phyloP scores from a whole-genome alignment of 2,888 invertebrate genomes.

The Drosophila borealis region DNA sequence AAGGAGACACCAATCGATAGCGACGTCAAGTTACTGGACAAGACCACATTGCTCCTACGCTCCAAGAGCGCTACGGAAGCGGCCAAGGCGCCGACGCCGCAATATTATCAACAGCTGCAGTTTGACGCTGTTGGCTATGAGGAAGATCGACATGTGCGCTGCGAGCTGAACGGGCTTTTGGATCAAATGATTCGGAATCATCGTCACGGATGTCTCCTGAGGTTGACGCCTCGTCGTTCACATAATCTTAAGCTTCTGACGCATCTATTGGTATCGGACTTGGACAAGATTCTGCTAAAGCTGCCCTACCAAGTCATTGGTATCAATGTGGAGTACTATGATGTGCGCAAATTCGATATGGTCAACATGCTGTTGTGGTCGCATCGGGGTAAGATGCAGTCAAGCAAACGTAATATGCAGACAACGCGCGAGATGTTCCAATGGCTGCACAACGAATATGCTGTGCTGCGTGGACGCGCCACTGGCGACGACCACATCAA shows the following conservation, averaged over 20 bases:
- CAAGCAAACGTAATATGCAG: constrained; percentile 32
- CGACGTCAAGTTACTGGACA: constrained; percentile 56
- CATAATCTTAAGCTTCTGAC: constrained; percentile 60
- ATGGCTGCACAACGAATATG: constrained; percentile 70
- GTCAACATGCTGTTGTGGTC: constrained; percentile 57
- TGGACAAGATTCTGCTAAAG: constrained; percentile 60
- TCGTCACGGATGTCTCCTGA: constrained; percentile 59
- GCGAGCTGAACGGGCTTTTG: constrained; percentile 51
- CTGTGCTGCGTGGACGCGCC: constrained; percentile 37
- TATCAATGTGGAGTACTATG: constrained; percentile 71
- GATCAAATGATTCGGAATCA: constrained; percentile 54
- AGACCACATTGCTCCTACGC: constrained; percentile 48
- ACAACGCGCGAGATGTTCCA: constrained; percentile 66
- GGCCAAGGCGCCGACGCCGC: neutral
- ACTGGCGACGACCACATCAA: constrained; percentile 73
- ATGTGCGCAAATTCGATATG: constrained; percentile 77
- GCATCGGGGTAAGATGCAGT: constrained; percentile 8
- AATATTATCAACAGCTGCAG: constrained; percentile 57
- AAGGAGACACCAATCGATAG: constrained; percentile 27
- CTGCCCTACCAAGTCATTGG: constrained; percentile 41
- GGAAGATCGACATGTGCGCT: constrained; percentile 55
- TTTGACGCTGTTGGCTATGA: constrained; percentile 76
- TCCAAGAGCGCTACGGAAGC: constrained; percentile 2
- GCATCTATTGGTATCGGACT: constrained; percentile 65
- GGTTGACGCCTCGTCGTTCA: constrained; percentile 51